These are phyloP conservation scores for Aurelia sp. DNA, from an alignment of 30 jellyfish, hydroid and myxozoan species.

Conservation along the genomic window DNA sequence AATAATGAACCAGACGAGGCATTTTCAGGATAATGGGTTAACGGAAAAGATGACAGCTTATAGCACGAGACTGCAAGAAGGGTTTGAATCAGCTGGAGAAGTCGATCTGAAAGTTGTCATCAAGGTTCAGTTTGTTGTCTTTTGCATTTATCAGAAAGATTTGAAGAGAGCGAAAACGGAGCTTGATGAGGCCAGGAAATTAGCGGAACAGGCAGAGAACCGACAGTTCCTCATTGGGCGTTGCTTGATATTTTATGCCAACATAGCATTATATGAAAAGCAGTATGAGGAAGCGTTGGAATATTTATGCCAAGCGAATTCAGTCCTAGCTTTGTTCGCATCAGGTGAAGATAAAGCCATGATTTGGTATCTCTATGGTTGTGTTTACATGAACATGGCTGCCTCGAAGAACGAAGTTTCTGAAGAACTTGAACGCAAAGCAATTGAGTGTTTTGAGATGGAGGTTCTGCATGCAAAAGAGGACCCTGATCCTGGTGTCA, in stretches of 20 bases:
- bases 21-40: constrained; percentile 31
- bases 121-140: constrained; percentile 5
- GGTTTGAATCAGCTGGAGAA: not conserved
- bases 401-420: not conserved
- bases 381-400: constrained; percentile 22
- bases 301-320: constrained; percentile 14
- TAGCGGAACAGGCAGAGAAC: constrained; percentile 21
- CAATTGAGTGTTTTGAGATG: constrained; percentile 23
- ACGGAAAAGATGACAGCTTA: not conserved
- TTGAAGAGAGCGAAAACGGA: constrained; percentile 14
- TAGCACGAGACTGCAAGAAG: not conserved
- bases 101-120: constrained; percentile 31
- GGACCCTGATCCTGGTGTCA: not conserved
- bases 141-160: constrained; percentile 7
- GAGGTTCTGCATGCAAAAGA: constrained; percentile 15
- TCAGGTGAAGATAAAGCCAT: constrained; percentile 35
- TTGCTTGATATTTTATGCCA: not conserved
- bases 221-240: constrained; percentile 9
- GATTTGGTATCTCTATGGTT: constrained; percentile 16
- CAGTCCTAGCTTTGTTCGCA: constrained; percentile 3
- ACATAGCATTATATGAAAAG: constrained; percentile 1
- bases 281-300: constrained; percentile 32
- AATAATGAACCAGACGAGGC: not conserved
- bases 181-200: constrained; percentile 11
- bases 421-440: not conserved